Evolutionary conservation across 2,113 vertebrate species (phyloP).

Genomic region (Bubo blakistoni): DNA sequence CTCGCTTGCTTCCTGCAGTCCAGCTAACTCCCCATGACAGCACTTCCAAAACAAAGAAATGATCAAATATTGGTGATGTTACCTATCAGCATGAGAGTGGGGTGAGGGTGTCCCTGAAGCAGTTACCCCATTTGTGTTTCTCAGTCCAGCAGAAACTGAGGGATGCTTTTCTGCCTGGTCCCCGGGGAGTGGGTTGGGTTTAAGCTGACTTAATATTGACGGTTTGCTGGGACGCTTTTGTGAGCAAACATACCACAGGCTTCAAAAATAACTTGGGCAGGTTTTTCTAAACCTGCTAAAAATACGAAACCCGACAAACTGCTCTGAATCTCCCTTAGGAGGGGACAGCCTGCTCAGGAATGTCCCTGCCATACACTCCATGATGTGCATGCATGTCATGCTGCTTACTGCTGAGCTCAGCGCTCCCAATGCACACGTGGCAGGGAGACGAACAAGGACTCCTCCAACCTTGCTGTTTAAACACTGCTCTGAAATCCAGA

Average conservation of each 20-base stretch:
- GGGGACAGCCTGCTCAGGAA: background rate
- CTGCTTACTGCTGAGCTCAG: background rate
- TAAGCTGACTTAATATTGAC: background rate
- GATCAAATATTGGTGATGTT: background rate
- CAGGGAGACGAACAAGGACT: background rate
- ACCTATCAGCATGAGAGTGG: background rate
- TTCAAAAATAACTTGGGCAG: constrained; percentile 28
- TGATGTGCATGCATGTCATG: accelerated
- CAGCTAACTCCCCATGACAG: background rate
- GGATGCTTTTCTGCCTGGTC: background rate
- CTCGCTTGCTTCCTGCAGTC: background rate
- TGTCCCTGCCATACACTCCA: accelerated
- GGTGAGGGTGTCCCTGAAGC: background rate
- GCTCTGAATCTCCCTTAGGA: background rate
- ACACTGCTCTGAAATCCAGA: constrained; percentile 44
- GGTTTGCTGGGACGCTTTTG: background rate
- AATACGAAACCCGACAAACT: background rate
- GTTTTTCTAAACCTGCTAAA: constrained; percentile 29
- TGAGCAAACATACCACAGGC: background rate
- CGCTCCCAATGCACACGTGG: background rate
- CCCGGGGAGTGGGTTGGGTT: background rate
- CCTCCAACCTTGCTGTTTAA: background rate
- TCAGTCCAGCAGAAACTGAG: background rate
- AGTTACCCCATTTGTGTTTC: background rate
- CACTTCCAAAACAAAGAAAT: background rate